Base-by-base conservation (phyloP, 2,113 vertebrate genomes). In the Oenanthe oenanthe region DNA sequence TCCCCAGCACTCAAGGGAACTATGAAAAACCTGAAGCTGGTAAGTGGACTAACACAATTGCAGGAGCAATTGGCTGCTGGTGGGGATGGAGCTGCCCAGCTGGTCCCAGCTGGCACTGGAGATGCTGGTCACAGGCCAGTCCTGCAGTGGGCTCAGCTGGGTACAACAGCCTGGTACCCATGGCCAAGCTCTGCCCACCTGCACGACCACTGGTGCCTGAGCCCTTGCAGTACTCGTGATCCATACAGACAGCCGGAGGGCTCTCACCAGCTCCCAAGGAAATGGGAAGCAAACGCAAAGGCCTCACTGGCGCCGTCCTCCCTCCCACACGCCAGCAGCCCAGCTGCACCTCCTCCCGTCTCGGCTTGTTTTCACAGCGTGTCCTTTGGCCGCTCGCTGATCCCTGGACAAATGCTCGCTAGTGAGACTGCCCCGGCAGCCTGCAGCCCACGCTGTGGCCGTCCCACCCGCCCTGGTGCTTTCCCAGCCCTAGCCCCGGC, bases 271-370 rank as follows among this genome's bases (percentile, higher is more conserved):
- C 87, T 93, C 73, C 93, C 38, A 20, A 32, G 90, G 77, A 89
- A 85, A 36, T 43, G 79, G 61, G 81, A 89, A 89, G 88, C 66
- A 18, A 77, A 86, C 0, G 3, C 57, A 19, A 12, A 83, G 51
- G 36, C 86, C 75, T 88, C 43, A 12, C 82, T 36, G 54, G 70
- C 31, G 20, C 89, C 13, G 19, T 84, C 56, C 92, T 89, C 88
- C 53, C 79, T 58, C 80, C n/a, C 10, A 53, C 47, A 21, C 38
- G 73, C 84, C 93, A 82, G 93, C 93, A 72, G 20, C 57, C 72
- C 95, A 94, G 94, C 90, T 85, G 92, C 16, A 54, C 71, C 88
- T 87, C 90, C 92, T 92, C 95, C 81, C 6, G 26, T 50, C 90
- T 66, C 92, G 1, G 34, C 67, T 83, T 70, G 92, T 85, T 92